Evolutionary conservation across 2,888 invertebrate genomes (phyloP).

Genomic region (Cerastis leucographa): DNA sequence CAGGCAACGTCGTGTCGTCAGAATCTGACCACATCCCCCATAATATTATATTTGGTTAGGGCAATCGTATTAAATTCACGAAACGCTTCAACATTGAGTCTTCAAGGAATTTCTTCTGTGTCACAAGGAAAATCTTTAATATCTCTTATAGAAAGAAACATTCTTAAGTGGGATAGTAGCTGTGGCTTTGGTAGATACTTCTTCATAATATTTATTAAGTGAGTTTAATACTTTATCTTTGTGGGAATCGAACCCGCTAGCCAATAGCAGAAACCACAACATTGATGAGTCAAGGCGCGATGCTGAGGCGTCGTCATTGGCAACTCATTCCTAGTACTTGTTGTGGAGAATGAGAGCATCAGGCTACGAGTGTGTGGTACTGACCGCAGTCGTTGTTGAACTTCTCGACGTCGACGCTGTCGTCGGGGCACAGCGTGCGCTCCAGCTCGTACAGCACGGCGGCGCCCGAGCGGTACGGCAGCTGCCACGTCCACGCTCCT

Average conservation of each 20-base stretch:
- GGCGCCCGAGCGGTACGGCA: constrained; percentile 78
- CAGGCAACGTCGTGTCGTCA: constrained; percentile 35
- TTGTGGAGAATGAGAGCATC: not conserved
- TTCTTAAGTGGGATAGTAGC: not conserved
- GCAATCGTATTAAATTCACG: not conserved
- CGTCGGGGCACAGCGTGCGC: constrained; percentile 84
- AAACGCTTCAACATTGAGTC: not conserved
- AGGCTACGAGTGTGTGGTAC: constrained; percentile 9
- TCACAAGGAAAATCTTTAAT: not conserved
- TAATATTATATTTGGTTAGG: not conserved
- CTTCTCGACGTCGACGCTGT: constrained; percentile 61
- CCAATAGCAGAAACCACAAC: not conserved
- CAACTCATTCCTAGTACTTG: not conserved
- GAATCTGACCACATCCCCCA: constrained; percentile 8
- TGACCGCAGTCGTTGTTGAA: constrained; percentile 74
- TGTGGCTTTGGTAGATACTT: no score
- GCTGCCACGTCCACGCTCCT: constrained; percentile 88
- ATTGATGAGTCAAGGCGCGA: not conserved
- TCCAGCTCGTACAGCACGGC: constrained; percentile 77
- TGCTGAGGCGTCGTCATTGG: not conserved
- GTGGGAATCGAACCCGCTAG: not conserved
- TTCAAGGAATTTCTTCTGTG: not conserved
- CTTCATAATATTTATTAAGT: no score
- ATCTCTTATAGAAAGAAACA: not conserved
- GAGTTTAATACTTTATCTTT: not conserved